These are phyloP conservation scores for Monochamus alternatus DNA, from an alignment of 2,888 invertebrate genomes.

Conservation along the genomic window DNA sequence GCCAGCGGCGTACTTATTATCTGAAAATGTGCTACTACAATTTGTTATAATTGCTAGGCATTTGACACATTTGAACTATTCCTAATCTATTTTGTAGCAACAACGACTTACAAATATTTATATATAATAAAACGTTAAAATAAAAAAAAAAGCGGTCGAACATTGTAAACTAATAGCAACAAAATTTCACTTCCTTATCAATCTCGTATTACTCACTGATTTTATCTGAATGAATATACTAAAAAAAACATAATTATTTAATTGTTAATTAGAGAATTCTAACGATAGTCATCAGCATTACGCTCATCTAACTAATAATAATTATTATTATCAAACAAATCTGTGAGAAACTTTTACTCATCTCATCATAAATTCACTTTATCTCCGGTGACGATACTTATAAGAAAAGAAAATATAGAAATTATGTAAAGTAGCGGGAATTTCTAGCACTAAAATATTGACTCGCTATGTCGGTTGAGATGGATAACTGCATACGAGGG, in stretches of 20 bases:
- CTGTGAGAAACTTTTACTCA: neutral
- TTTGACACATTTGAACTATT: too few species aligned
- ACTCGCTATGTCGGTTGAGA: neutral
- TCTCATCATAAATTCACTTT: neutral
- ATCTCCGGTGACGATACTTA: neutral
- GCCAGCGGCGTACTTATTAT: too few species aligned
- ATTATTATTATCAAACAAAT: neutral
- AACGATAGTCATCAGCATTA: neutral
- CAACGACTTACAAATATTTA: too few species aligned
- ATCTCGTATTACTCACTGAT: too few species aligned
- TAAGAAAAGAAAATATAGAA: neutral
- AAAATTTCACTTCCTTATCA: too few species aligned
- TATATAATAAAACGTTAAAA: too few species aligned
- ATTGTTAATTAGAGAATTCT: constrained; percentile 5
- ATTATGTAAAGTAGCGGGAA: neutral
- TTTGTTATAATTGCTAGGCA: too few species aligned
- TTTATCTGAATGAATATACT: neutral
- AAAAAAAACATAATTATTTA: neutral
- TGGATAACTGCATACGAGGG: neutral
- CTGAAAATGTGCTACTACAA: too few species aligned
- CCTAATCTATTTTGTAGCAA: too few species aligned
- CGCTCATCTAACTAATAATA: neutral
- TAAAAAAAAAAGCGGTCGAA: too few species aligned
- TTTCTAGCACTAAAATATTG: neutral
- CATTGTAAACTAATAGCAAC: too few species aligned